Base-by-base conservation (phyloP, 2,888 invertebrate genomes). In the Homarus gammarus region DNA sequence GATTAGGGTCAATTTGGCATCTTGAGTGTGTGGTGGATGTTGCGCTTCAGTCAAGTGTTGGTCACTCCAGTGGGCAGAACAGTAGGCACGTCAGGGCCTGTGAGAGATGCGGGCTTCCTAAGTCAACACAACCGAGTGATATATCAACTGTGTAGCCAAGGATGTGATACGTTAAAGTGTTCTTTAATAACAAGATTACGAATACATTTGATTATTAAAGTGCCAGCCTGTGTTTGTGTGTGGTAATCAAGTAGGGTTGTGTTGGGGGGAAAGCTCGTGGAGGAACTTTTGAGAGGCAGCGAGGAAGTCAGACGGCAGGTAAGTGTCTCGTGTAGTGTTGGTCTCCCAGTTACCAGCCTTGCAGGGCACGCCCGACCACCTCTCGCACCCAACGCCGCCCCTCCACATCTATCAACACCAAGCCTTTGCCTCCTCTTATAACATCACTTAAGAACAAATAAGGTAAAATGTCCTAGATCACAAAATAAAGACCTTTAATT, bases 1-100 rank as follows among this genome's bases (percentile, higher is more conserved):
- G 40, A 31, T 87, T 87, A 87, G 81, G 38, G 87, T 51, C 81
- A 87, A 70, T 87, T 87, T 87, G 87, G 87, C 87, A 87, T 87
- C 87, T 87, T 56, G 87, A 87, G 87, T 79, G 87, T 79, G 81
- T 79, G 77, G 79, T 87, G 81, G 87, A 81, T 81, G 87, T 87
- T 81, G 72, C 68, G 81, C 81, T 56, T 81, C 81, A 87, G 87
- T 87, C 87, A 87, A 87, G 87, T 87, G 81, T 87, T 87, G 87
- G 87, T 87, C 87, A 87, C 56, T 81, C 81, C 70, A 79, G 87
- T 87, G 87, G 87, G 87, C 72, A 87, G 81, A 86, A 36, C 79
- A 79, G 86, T 79, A 79, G 86, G 79, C 22, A 86, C 70, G 72
- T 75, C 64, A 70, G 83, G 75, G 70, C 51, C 49, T 83, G 83